Evolutionary conservation across 2,888 invertebrate genomes (phyloP).

Genomic region (Leptinotarsa juncta): DNA sequence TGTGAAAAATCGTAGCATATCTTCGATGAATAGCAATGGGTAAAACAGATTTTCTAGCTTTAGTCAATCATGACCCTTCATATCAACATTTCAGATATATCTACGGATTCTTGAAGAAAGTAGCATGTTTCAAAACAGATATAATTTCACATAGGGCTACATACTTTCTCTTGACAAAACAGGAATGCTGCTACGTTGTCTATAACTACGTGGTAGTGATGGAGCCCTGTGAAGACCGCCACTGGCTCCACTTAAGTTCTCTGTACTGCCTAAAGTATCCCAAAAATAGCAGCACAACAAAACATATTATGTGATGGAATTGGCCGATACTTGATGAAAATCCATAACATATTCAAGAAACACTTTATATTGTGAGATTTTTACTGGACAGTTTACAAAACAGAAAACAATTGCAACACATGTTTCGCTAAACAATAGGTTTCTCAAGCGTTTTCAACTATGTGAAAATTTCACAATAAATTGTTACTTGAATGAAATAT

Average conservation of each 20-base stretch:
- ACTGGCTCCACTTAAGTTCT: slow-evolving; percentile 68
- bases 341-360: no score
- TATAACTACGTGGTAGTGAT: slow-evolving; percentile 71
- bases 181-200: slow-evolving; percentile 73
- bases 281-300: slow-evolving; percentile 23
- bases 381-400: no score
- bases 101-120: not conserved
- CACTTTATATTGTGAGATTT: not conserved
- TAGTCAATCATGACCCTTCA: no score
- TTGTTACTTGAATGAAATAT: no score
- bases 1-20: no score
- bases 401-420: no score
- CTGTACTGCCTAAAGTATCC: slow-evolving; percentile 69
- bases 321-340: not conserved
- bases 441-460: no score
- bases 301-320: not conserved
- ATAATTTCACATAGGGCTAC: slow-evolving; percentile 45
- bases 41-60: no score
- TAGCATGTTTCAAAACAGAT: not conserved
- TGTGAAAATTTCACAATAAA: no score
- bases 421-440: no score
- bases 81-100: not conserved
- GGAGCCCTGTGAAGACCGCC: slow-evolving; percentile 70
- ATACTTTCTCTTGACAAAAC: slow-evolving; percentile 66
- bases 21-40: no score